Evolutionary conservation across 2,797 vertebrate genomes (phyloP), one percentile per base, ranked within the genome.

Genomic region (Esox masquinongy): DNA sequence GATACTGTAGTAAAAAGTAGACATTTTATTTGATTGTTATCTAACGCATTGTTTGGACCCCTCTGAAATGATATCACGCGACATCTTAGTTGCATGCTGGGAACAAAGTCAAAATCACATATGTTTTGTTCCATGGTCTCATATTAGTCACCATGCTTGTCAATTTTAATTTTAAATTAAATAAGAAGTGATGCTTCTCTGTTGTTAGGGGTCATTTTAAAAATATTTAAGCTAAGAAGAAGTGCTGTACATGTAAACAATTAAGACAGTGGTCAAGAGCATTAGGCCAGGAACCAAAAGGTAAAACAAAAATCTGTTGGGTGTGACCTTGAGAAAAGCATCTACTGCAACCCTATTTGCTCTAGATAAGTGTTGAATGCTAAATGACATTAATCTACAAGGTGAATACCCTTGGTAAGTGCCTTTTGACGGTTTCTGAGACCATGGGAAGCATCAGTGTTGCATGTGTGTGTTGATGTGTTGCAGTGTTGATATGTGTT

Each of bases 111-210:
- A 70, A 29, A 63, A 24, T 15, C 12, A 63, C 14, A 39, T 29
- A 22, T 29, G 12, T 15, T 29, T 15, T 24, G 1, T 59, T 59
- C n/a, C 22, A 49, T 2, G 50, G 82, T 2, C 1, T 26, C 56
- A 53, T 8, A n/a, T 6, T 53, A 56, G 19, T 56, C n/a, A 7
- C 78, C 70, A 43, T 72, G 26, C 82, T 69, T 3, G 26, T 29
- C 24, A 5, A 11, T 51, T 68, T 24, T 59, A 6, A 59, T 19
- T 59, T 66, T 73, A 22, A 49, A 34, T 39, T 2, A 68, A 49
- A 50, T 31, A 4, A 74, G 82, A 80, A 77, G 85, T 86, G 87
- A 83, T 87, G 85, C 80, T 64, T 90, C 83, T 71, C 56, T 70
- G 9, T 70, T 72, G 16, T 2, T 8, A 66, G n/a, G 36, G 34